A percentile compares a stretch with the other conserved stretches of the same genome.
Conservation (phyloP, 2,113 vertebrate species). For the Bos javanicus region DNA sequence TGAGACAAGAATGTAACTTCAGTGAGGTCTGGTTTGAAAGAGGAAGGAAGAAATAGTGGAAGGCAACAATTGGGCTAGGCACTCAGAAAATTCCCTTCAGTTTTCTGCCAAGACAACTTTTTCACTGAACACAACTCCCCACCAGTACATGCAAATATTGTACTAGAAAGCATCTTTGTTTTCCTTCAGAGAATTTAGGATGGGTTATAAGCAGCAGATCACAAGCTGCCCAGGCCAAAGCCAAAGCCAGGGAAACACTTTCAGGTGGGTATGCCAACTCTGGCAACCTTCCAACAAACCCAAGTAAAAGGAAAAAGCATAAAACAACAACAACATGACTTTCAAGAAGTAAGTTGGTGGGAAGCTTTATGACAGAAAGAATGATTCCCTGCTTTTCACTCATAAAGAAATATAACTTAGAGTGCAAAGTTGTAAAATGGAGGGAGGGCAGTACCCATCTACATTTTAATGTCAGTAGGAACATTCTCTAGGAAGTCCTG, state of each 20-base stretch:
- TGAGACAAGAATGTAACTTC: not conserved
- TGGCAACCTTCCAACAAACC: not conserved
- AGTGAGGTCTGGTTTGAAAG: not conserved
- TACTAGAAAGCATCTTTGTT: conserved; percentile 21
- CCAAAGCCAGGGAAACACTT: not conserved
- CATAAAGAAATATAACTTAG: conserved; percentile 14
- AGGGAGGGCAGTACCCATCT: not conserved
- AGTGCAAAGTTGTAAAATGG: not conserved
- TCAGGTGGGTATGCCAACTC: conserved; percentile 41
- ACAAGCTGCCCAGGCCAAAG: not conserved
- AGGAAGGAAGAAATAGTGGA: not conserved
- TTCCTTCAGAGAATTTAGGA: conserved; percentile 42
- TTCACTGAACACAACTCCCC: not conserved
- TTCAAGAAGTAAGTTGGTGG: not conserved
- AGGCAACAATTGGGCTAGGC: not conserved
- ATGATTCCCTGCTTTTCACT: conserved; percentile 41
- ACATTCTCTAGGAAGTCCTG: conserved; percentile 39
- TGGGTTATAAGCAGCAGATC: not conserved
- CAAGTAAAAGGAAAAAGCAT: not conserved
- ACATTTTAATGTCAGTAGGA: conserved; percentile 17
- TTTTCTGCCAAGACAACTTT: not conserved
- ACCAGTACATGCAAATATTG: not conserved
- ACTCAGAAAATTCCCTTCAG: not conserved
- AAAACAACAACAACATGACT: not conserved
- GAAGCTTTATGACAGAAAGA: conserved; percentile 56